These are phyloP conservation scores for Philonicus albiceps DNA, from an alignment of 2,888 invertebrate species.

Conservation along the genomic window DNA sequence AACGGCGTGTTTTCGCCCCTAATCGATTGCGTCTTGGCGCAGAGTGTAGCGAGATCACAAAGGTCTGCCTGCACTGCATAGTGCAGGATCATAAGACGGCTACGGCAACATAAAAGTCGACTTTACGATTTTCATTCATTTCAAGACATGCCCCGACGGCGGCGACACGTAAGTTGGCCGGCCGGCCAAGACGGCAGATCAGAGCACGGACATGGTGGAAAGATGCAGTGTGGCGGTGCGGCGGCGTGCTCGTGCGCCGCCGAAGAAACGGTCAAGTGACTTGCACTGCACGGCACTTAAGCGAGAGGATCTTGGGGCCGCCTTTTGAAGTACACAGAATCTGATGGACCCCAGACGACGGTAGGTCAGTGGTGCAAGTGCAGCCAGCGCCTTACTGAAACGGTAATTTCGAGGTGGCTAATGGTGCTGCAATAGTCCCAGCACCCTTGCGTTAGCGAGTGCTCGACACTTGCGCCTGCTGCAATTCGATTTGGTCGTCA, in stretches of 20 bases:
- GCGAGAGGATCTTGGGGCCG: neutral
- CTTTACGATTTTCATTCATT: slow-evolving; percentile 34
- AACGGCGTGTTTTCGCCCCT: neutral
- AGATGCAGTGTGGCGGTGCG: neutral
- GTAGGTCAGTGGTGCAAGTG: slow-evolving; percentile 46
- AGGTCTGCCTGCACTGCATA: neutral
- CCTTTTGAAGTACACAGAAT: neutral
- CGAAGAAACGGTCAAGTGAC: neutral
- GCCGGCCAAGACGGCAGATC: neutral
- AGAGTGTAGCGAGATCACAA: neutral
- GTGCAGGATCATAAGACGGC: neutral
- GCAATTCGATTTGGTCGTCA: neutral
- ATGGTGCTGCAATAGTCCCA: neutral
- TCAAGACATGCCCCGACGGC: neutral
- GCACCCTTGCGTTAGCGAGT: neutral
- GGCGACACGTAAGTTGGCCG: neutral
- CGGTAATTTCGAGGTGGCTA: slow-evolving; percentile 42
- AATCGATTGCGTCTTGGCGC: slow-evolving; percentile 1
- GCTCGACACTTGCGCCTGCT: neutral
- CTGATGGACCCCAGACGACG: slow-evolving; percentile 23
- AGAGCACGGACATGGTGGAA: neutral
- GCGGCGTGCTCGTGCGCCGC: neutral
- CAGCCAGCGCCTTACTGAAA: slow-evolving; percentile 27
- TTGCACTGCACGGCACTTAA: neutral
- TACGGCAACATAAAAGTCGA: slow-evolving; percentile 32